Percentiles rank a stretch among this genome's conserved stretches.
Evolutionary conservation across 1,140 invertebrate genomes (phyloP).

Genomic region (Lamellibrachia luymesi): DNA sequence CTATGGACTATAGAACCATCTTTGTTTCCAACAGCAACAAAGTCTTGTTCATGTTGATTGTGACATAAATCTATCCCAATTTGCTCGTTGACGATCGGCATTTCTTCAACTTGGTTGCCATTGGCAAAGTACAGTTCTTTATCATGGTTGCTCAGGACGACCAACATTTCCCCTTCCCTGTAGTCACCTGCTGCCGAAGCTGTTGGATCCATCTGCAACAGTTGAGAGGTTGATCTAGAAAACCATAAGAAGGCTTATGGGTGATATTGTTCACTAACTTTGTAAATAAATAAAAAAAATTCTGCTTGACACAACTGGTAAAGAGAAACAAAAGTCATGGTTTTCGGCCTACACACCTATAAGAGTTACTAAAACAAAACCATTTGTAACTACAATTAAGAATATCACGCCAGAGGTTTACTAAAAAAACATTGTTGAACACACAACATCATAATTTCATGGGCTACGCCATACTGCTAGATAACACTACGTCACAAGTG

Average conservation of each 20-base stretch:
- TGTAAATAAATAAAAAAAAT: too few relatives aligned
- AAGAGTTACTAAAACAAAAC: too few relatives aligned
- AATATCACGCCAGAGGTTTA: too few relatives aligned
- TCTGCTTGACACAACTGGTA: too few relatives aligned
- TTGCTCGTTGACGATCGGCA: background rate
- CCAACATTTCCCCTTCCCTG: background rate
- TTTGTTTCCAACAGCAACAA: background rate
- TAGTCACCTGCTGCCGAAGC: background rate
- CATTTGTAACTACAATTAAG: too few relatives aligned
- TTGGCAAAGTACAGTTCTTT: background rate
- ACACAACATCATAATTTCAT: too few relatives aligned
- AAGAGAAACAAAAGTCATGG: too few relatives aligned
- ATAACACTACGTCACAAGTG: too few relatives aligned
- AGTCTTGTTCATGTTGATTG: background rate
- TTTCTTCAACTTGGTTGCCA: background rate
- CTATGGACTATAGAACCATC: background rate
- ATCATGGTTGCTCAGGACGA: background rate
- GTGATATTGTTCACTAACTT: too few relatives aligned
- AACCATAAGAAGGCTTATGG: background rate
- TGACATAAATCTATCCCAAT: background rate
- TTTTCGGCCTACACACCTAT: too few relatives aligned
- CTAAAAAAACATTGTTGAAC: too few relatives aligned
- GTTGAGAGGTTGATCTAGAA: background rate
- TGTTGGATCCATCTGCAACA: background rate
- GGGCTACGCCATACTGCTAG: too few relatives aligned